These are phyloP conservation scores for Benitochromis conjunctus DNA, from an alignment of 2,113 vertebrate species.

Conservation along the genomic window DNA sequence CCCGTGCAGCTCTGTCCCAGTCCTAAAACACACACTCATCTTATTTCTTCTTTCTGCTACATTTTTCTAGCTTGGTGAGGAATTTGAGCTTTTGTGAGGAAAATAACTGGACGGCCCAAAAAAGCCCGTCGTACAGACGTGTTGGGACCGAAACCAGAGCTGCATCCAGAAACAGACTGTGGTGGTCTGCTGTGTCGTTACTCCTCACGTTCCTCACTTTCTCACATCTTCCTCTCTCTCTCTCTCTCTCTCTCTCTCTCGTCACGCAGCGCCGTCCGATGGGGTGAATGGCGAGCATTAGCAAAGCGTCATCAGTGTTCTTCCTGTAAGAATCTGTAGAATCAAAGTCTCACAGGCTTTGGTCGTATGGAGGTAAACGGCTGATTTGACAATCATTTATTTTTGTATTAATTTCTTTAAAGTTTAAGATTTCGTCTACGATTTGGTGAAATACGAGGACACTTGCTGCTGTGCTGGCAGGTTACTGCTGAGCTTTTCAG, in stretches of 20 bases:
- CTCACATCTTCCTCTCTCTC: fast-evolving
- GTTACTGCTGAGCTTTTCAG: background rate
- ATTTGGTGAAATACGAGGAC: background rate
- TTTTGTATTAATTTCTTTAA: background rate
- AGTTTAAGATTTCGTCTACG: background rate
- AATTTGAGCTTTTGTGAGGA: fast-evolving
- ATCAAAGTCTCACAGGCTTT: background rate
- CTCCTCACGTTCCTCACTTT: background rate
- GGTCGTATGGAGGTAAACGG: background rate
- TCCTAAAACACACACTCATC: background rate
- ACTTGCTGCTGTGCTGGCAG: background rate
- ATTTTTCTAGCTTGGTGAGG: background rate
- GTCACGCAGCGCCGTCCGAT: background rate
- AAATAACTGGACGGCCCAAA: background rate
- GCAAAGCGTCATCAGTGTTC: background rate
- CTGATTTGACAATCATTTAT: fast-evolving
- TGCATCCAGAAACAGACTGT: background rate
- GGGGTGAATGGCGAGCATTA: background rate
- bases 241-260: background rate
- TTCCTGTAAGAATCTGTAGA: background rate
- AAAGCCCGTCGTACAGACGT: fast-evolving
- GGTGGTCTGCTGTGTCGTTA: background rate
- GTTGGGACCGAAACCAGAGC: background rate
- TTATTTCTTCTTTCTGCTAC: background rate
- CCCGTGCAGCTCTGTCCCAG: background rate